Evolutionary conservation across 2,888 invertebrate genomes (phyloP).

Genomic region (Hypolimnas misippus): DNA sequence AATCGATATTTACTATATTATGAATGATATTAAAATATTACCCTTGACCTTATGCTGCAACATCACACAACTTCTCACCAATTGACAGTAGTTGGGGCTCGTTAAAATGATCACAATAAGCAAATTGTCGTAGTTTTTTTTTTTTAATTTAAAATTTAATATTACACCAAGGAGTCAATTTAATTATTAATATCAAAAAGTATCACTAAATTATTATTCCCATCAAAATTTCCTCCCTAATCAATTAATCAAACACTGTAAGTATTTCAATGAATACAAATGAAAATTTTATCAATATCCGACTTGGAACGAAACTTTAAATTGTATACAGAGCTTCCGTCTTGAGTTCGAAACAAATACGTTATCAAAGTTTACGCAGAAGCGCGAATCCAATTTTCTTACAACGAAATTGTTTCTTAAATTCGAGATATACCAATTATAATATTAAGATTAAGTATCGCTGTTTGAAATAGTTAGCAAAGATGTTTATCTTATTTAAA

Average conservation of each 20-base stretch:
- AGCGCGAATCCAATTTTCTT: slow-evolving; percentile 19
- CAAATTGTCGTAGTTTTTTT: too few species aligned
- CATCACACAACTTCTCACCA: too few species aligned
- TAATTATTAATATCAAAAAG: too few species aligned
- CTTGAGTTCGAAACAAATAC: slow-evolving; percentile 27
- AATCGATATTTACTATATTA: too few species aligned
- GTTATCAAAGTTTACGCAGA: slow-evolving; percentile 23
- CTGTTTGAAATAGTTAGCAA: not conserved
- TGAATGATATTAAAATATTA: too few species aligned
- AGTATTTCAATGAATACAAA: slow-evolving; percentile 13
- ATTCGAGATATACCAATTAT: not conserved
- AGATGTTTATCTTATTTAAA: not conserved
- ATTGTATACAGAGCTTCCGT: slow-evolving; percentile 22
- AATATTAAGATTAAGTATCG: not conserved
- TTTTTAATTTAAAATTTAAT: too few species aligned
- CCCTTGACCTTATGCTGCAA: too few species aligned
- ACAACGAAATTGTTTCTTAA: not conserved
- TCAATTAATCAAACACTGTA: not conserved
- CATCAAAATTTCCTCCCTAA: not conserved
- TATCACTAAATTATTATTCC: too few species aligned
- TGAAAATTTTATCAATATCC: slow-evolving; percentile 12
- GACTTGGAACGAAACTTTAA: slow-evolving; percentile 20
- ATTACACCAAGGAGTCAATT: too few species aligned
- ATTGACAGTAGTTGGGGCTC: too few species aligned
- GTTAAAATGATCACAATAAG: too few species aligned